Base-by-base conservation (phyloP, 2,888 invertebrate genomes). In the Thyatira batis region DNA sequence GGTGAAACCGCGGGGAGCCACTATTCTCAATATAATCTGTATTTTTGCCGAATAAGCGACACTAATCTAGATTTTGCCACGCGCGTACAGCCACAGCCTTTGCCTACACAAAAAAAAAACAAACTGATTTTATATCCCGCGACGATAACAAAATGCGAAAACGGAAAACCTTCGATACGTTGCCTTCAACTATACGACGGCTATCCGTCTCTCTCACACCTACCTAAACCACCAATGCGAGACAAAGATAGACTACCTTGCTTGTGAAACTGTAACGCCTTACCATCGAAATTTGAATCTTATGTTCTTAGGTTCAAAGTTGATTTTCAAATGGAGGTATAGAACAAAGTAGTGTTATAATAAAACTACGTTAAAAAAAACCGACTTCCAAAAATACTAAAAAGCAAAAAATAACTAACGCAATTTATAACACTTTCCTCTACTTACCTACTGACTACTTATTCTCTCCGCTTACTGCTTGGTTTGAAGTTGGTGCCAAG, bases 91-190 rank as follows among this genome's bases (percentile, higher is more conserved):
- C 17, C 17, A n/a, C n/a, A n/a, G n/a, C n/a, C n/a, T n/a, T 39
- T 39, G 6, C 8, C 13, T 46, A 17, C 27, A 20, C 27, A 48
- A 17, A 10, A 8, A 1, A 48, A 27, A 21, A 27, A 46, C 25
- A 27, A 10, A 48, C 27, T 17, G 27, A 48, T 48, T 48, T 48
- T 48, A 28, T 48, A 48, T 48, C 27, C 48, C 27, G 27, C 48
- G 20, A 48, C 27, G 27, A 48, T 25, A 48, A 48, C 27, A 48
- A 48, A 43, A 27, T 39, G 39, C 39, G 39, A 39, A 39, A 39
- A 39, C 39, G 17, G 39, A 39, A 33, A 39, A 39, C 39, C 39
- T 39, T 39, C 39, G 39, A 39, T 39, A 39, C 39, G 17, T 39
- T 39, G 39, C 39, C 39, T 39, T 17, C 39, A 17, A 17, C 6